These are phyloP conservation scores for Drosophila atripex DNA, from an alignment of 2,888 invertebrate genomes.

Conservation along the genomic window DNA sequence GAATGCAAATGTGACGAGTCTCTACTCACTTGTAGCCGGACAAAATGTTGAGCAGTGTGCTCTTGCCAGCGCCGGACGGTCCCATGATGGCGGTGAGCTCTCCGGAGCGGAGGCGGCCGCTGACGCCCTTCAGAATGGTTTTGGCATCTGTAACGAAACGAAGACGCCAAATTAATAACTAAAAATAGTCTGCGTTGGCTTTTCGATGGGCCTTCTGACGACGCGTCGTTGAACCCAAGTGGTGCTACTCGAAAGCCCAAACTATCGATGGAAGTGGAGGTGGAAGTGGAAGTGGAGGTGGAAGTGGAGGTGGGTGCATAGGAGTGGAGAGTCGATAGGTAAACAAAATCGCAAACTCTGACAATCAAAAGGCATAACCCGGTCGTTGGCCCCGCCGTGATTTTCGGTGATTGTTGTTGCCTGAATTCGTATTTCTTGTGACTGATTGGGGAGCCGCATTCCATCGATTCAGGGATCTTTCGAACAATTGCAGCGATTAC, in stretches of 20 bases:
- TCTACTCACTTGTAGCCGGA: conserved; percentile 95
- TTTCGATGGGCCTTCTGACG: conserved; percentile 11
- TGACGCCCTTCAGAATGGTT: conserved; percentile 94
- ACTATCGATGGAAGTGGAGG: conserved; percentile 7
- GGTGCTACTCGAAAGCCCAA: conserved; percentile 4
- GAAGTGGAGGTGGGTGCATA: not conserved
- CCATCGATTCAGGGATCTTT: conserved; percentile 5
- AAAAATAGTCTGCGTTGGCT: conserved; percentile 16
- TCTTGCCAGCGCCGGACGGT: conserved; percentile 97
- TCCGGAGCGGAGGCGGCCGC: conserved; percentile 93
- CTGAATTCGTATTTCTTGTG: not conserved
- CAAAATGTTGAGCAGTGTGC: conserved; percentile 95
- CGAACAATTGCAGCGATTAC: conserved; percentile 1
- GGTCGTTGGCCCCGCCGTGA: conserved; percentile 31
- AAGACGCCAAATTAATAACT: conserved; percentile 26
- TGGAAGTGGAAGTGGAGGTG: not conserved
- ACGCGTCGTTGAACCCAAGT: conserved; percentile 28
- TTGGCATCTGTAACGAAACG: conserved; percentile 89
- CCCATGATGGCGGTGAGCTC: conserved; percentile 99
- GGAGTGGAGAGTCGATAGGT: conserved; percentile 18
- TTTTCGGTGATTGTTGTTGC: conserved; percentile 7
- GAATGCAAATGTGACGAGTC: conserved; percentile 43
- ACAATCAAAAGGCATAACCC: conserved; percentile 17
- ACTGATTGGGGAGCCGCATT: not conserved
- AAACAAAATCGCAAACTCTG: conserved; percentile 23